These are phyloP conservation scores for Caracal caracal DNA, from an alignment of 2,113 vertebrate species.

Conservation along the genomic window DNA sequence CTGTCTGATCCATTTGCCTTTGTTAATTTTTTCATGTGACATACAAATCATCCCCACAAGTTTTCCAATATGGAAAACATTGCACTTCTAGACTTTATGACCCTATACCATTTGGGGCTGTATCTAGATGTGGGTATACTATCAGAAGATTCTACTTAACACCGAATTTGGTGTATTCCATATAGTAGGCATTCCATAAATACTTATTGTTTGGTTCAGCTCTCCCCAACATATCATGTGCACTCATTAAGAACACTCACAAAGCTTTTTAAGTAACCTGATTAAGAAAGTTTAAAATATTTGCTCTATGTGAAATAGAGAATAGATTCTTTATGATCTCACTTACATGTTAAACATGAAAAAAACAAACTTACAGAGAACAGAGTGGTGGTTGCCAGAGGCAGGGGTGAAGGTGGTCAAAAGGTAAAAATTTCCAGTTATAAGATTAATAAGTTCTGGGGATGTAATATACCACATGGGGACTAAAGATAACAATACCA, in stretches of 20 bases:
- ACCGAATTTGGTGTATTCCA: neutral
- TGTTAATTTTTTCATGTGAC: neutral
- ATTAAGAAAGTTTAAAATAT: slow-evolving; percentile 41
- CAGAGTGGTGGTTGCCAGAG: neutral
- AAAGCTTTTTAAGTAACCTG: slow-evolving; percentile 7
- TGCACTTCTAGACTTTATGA: neutral
- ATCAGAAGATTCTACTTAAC: neutral
- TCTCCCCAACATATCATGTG: neutral
- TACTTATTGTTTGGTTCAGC: neutral
- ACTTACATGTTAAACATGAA: neutral
- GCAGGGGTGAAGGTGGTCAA: neutral
- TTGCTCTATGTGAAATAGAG: neutral
- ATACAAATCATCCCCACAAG: neutral
- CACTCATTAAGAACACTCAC: neutral
- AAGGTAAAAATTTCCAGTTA: neutral
- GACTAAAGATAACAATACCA: neutral
- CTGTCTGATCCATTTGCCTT: neutral
- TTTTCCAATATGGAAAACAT: neutral
- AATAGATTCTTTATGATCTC: neutral
- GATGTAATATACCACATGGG: neutral
- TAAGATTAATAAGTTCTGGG: neutral
- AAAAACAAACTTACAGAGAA: neutral
- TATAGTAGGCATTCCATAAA: neutral
- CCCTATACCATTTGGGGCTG: neutral
- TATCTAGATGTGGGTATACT: neutral